Conservation (phyloP, 2,888 invertebrate species). For the Bimastos eiseni region DNA sequence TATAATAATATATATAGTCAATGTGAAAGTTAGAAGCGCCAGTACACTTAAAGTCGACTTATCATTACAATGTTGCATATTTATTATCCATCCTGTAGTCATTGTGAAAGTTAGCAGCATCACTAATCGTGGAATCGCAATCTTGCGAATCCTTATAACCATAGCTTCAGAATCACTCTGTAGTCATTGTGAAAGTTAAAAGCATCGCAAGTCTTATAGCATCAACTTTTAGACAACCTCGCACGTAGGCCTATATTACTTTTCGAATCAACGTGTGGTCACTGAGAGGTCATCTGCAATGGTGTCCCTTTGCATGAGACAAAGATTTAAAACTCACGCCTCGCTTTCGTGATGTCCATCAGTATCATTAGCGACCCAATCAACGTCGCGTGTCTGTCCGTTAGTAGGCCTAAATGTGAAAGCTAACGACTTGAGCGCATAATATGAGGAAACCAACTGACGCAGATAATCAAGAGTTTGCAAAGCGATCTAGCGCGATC, state of each 20-base stretch:
- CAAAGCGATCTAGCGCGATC: background rate
- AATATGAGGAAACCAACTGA: background rate
- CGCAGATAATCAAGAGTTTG: background rate
- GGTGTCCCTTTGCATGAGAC: background rate
- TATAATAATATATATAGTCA: background rate
- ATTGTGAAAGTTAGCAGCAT: background rate
- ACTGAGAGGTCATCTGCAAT: background rate
- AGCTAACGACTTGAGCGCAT: background rate
- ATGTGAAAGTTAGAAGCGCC: background rate
- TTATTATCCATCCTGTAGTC: constrained; percentile 13
- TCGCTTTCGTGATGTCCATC: background rate
- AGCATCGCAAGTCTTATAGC: no score
- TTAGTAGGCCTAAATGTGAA: background rate
- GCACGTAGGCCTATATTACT: no score
- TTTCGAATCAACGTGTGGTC: background rate
- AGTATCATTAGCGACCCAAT: background rate
- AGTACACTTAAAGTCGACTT: background rate
- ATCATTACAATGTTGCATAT: background rate
- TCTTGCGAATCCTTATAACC: no score
- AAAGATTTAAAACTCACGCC: background rate
- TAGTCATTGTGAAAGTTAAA: no score
- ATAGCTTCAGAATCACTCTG: no score
- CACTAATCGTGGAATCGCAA: no score
- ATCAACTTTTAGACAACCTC: background rate
- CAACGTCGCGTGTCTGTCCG: background rate